Evolutionary conservation across 1,140 invertebrate species (phyloP).

Genomic region (Globodera rostochiensis): DNA sequence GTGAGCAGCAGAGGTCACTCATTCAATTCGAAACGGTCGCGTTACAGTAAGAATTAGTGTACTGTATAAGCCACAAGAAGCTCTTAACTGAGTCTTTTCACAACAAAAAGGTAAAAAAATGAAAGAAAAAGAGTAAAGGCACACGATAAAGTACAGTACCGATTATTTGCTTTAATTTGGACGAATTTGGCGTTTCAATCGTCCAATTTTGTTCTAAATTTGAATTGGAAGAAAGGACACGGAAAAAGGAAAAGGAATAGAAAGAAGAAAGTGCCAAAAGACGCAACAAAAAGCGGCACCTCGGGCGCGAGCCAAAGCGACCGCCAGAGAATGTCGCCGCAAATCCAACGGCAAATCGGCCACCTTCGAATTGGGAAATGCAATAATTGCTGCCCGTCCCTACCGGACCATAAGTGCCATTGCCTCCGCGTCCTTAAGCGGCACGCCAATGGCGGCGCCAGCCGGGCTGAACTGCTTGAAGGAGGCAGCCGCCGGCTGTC

Average conservation of each 20-base stretch:
- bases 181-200: conserved; percentile 11
- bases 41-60: too few species aligned
- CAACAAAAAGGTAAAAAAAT: neutral
- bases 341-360: conserved; percentile 74
- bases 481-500: conserved; percentile 87
- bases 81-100: too few species aligned
- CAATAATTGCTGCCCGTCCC: neutral
- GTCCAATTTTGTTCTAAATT: conserved; percentile 34
- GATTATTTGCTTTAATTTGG: conserved; percentile 31
- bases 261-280: neutral
- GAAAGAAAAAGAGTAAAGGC: neutral
- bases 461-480: conserved; percentile 75
- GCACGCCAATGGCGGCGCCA: conserved; percentile 84
- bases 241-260: conserved; percentile 16
- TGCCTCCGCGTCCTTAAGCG: conserved; percentile 77
- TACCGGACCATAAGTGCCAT: conserved; percentile 71
- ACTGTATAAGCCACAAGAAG: too few species aligned
- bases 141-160: conserved; percentile 13
- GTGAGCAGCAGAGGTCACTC: too few species aligned
- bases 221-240: conserved; percentile 26
- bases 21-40: too few species aligned
- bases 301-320: conserved; percentile 89
- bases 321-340: conserved; percentile 77
- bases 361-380: conserved; percentile 70
- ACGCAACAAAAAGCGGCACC: conserved; percentile 60